Evolutionary conservation across 2,113 vertebrate genomes (phyloP), one percentile per base, ranked within the genome.

Genomic region (Salvelinus namaycush): DNA sequence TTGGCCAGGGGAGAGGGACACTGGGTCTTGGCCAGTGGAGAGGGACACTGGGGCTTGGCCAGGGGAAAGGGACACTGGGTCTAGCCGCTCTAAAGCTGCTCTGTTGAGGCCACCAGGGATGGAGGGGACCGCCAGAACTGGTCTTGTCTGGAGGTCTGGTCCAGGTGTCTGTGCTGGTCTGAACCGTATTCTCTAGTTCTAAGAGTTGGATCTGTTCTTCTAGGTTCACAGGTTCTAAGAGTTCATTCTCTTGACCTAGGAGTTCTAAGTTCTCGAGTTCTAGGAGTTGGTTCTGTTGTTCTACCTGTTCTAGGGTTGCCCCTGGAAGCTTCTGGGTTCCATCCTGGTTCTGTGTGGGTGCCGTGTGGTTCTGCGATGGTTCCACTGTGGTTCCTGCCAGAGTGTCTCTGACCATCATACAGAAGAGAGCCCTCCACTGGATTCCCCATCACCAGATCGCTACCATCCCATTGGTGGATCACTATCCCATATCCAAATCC

Each of bases 381-480:
- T 70, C 85, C 20, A 72, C 73, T 31, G 34, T 74, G 60, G 29
- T 51, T 66, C 72, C 72, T 18, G 69, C 62, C 5, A 69, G 66
- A 66, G 81, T 74, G 57, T 86, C 87, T 81, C 70, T 87, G 84
- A 91, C 86, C 90, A 92, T 91, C 79, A 89, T 91, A 90, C 62
- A 82, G 74, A 39, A 62, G 70, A 80, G 57, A 76, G 59, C 68
- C 80, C 66, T 72, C 70, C 6, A 18, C 51, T 44, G 20, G 2
- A 60, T 1, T 2, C 31, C 31, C 59, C 31, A 64, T 60, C 48
- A 24, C 64, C 14, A 11, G 65, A 78, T 68, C 0, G 72, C 59
- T 65, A 54, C 72, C 44, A 49, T 70, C 18, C 16, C 13, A 20
- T 22, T 11, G 26, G 64, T 62, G 6, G 20, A 26, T 24, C 24